Conservation (phyloP, 53 echinoderm and acorn worm species). For the Stichopus horrens region DNA sequence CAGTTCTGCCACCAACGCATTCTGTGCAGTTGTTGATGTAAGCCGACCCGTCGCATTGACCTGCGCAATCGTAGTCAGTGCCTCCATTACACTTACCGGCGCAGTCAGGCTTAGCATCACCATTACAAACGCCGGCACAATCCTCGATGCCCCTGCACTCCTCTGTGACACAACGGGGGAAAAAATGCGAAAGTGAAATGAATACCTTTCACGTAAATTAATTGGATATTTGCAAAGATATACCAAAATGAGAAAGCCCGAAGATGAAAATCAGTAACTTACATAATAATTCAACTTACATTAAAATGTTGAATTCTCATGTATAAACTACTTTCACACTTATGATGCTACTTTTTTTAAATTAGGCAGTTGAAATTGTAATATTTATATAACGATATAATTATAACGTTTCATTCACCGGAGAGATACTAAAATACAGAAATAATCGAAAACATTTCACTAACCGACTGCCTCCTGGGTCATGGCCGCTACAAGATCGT, state of each 20-base stretch:
- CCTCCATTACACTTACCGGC: constrained; percentile 67
- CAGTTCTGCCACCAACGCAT: constrained; percentile 80
- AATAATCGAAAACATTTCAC: constrained; percentile 2
- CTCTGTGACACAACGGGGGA: constrained; percentile 36
- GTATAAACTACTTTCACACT: background rate
- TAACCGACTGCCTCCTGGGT: constrained; percentile 71
- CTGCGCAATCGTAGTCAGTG: constrained; percentile 67
- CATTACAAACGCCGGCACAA: constrained; percentile 78
- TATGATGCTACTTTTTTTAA: background rate
- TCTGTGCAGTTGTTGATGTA: constrained; percentile 80
- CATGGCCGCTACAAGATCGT: constrained; percentile 52
- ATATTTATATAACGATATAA: background rate
- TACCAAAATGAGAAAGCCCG: too few species aligned
- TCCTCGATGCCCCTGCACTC: constrained; percentile 70
- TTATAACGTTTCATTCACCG: background rate
- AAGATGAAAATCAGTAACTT: too few species aligned
- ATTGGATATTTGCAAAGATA: too few species aligned
- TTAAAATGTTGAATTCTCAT: background rate
- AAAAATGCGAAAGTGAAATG: too few species aligned
- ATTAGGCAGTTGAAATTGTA: background rate
- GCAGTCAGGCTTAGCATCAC: constrained; percentile 61
- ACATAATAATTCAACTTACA: too few species aligned
- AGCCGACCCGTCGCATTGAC: constrained; percentile 69
- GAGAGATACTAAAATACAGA: background rate
- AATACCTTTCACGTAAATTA: too few species aligned